Evolutionary conservation across 35 echinoderm and acorn worm species (phyloP), one percentile per base, ranked within the genome.

Genomic region (Ophiothrix spiculata): DNA sequence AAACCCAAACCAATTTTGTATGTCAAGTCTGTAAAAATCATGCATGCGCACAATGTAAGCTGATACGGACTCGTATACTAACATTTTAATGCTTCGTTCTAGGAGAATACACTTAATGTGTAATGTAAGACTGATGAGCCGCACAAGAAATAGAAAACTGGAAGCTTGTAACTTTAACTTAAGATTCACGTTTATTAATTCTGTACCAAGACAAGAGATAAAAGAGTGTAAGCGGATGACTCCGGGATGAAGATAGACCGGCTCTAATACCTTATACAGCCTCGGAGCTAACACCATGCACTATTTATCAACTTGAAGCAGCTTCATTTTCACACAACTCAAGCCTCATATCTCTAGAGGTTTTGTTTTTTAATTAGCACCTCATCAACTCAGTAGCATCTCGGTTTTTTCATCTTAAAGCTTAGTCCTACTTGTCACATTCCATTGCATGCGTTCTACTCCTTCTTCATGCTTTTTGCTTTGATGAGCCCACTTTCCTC

Each of bases 231-330:
- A 69, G 23, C 17, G 23, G 29, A n/a, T 25, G 45, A 54, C 8
- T 11, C 8, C 8, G 45, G 45, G 45, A 54, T 21, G 45, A 54
- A 21, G 21, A 8, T 54, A 11, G 45, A 4, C 16, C 60, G 60
- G 25, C n/a, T 49, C 42, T 49, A 69, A 69, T 28, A 69, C 60
- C 60, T 28, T 69, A 69, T 69, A 69, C 23, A 69, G 60, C 60
- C 60, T 69, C 60, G 10, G 25, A 69, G 60, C 23, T 69, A 69
- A 28, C 23, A 69, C 6, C 60, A 69, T 69, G 60, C 60, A 69
- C 60, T 69, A 69, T 69, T 69, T 69, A 69, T 69, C 60, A 69
- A 69, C 60, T 69, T 69, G 60, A 69, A 69, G 6, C 60, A 69
- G 60, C 60, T 69, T 69, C 60, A 69, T 69, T 69, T 69, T 69